Evolutionary conservation across 1,140 invertebrate species (phyloP).

Genomic region (Potamilus streckersoni): DNA sequence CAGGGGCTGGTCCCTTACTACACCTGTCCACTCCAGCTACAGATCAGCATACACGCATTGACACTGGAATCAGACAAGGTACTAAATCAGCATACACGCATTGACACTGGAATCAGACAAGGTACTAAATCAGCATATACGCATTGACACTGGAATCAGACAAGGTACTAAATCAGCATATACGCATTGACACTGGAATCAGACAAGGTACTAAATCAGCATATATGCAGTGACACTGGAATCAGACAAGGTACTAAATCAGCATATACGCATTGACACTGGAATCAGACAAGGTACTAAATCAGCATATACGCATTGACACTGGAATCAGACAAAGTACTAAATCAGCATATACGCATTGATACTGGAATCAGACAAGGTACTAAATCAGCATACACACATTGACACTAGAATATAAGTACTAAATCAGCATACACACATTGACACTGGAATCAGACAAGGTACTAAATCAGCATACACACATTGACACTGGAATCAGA

Average conservation of each 20-base stretch:
- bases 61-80: conserved; percentile 70
- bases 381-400: conserved; percentile 50
- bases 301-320: conserved; percentile 61
- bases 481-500: conserved; percentile 68
- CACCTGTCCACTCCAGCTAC: conserved; percentile 73
- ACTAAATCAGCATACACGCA: conserved; percentile 46
- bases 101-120: conserved; percentile 70
- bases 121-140: conserved; percentile 55
- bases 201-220: conserved; percentile 64
- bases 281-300: conserved; percentile 69
- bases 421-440: conserved; percentile 47
- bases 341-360: conserved; percentile 55
- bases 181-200: conserved; percentile 68
- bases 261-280: conserved; percentile 64
- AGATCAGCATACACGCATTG: conserved; percentile 58
- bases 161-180: conserved; percentile 63
- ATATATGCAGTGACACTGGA: conserved; percentile 67
- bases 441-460: conserved; percentile 70
- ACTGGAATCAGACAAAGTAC: conserved; percentile 70
- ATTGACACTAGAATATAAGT: conserved; percentile 70
- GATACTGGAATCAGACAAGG: conserved; percentile 70
- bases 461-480: conserved; percentile 58
- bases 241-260: conserved; percentile 68
- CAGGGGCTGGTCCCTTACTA: conserved; percentile 76
- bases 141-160: conserved; percentile 68